phyloP scores from a whole-genome alignment of 2,888 invertebrate species.

The Euproctis similis region DNA sequence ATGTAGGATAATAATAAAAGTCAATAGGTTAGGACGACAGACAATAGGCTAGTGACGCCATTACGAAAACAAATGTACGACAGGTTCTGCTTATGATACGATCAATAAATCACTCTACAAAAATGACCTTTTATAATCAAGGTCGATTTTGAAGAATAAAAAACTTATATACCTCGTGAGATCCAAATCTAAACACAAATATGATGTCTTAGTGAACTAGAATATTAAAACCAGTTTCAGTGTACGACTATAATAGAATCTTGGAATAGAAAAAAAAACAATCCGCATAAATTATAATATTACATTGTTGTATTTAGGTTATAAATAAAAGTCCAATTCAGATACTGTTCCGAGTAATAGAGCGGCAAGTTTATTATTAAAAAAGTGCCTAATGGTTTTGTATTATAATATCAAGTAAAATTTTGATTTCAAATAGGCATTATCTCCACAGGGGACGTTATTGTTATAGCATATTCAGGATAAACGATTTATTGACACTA shows the following conservation, averaged over 20 bases:
- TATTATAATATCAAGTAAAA: conserved; percentile 17
- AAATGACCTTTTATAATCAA: conserved; percentile 8
- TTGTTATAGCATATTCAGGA: conserved; percentile 27
- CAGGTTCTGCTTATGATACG: conserved; percentile 12
- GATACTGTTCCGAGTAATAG: conserved; percentile 10
- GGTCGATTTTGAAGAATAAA: conserved; percentile 8
- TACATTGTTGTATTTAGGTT: conserved; percentile 9
- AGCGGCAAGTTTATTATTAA: conserved; percentile 4
- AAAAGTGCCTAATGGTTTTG: conserved; percentile 6
- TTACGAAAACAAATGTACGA: conserved; percentile 8
- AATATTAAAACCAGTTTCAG: background rate
- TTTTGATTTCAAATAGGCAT: conserved; percentile 10
- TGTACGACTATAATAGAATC: background rate
- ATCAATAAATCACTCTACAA: conserved; percentile 6
- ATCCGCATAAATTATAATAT: conserved; percentile 7
- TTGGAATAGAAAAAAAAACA: conserved; percentile 6
- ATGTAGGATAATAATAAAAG: conserved; percentile 4
- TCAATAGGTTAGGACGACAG: conserved; percentile 12
- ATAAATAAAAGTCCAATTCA: conserved; percentile 12
- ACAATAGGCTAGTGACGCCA: conserved; percentile 8
- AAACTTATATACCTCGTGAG: conserved; percentile 10
- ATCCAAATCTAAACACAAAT: conserved; percentile 9
- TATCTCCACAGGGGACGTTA: conserved; percentile 17
- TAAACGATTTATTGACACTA: conserved; percentile 36
- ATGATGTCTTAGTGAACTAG: background rate